A percentile compares a stretch with the other conserved stretches of the same genome.
These are phyloP conservation scores for Leptoclinus maculatus DNA, from an alignment of 2,797 vertebrate genomes.

Conservation along the genomic window DNA sequence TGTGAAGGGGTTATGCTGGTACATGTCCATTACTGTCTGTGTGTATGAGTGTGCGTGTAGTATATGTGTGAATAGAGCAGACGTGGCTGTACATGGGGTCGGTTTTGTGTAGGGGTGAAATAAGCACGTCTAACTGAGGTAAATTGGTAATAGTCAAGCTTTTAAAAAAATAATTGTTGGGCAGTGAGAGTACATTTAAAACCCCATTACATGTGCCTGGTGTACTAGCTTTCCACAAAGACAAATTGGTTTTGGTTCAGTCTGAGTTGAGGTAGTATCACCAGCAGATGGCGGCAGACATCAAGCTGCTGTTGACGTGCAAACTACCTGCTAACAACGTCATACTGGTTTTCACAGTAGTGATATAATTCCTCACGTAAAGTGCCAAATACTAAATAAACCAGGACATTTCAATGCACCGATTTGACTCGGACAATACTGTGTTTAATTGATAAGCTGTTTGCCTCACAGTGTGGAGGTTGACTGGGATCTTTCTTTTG, in stretches of 20 bases:
- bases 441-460: not conserved
- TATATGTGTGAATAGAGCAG: not conserved
- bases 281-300: conserved; percentile 72
- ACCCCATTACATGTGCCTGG: not conserved
- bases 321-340: not conserved
- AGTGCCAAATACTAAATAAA: not conserved
- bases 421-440: not conserved
- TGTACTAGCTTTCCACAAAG: not conserved
- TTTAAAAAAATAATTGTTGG: not conserved
- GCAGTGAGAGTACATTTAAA: not conserved
- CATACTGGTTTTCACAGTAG: not conserved
- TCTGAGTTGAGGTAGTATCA: not conserved
- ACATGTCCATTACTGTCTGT: conserved; percentile 7
- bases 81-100: not conserved
- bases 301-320: conserved; percentile 16
- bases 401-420: not conserved
- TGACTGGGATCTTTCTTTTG: not conserved
- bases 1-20: not conserved
- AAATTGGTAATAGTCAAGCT: not conserved
- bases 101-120: not conserved
- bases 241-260: conserved; percentile 16
- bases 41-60: not conserved
- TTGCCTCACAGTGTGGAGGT: not conserved
- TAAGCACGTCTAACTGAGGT: not conserved
- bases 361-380: not conserved